Conservation (phyloP, 2,888 invertebrate genomes). For the Cacoxenus indagator region DNA sequence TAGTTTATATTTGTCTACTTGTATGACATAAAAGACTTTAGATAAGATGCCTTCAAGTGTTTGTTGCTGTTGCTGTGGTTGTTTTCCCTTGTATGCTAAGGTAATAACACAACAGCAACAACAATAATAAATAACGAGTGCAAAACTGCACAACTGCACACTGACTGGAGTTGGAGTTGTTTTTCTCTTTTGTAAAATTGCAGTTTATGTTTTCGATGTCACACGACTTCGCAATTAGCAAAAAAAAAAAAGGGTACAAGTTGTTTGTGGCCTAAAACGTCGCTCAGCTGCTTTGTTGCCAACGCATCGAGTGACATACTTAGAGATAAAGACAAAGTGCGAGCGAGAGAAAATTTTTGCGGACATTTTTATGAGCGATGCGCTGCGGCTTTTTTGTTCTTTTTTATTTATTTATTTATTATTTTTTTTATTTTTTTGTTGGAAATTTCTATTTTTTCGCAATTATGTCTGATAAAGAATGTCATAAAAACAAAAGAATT, state of each 20-base stretch:
- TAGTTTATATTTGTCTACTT: slow-evolving; percentile 1
- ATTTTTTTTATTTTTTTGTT: neutral
- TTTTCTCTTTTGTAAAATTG: too few relatives aligned
- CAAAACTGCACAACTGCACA: neutral
- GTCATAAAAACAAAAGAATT: neutral
- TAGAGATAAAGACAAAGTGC: too few relatives aligned
- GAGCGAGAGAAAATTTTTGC: too few relatives aligned
- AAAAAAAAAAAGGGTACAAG: neutral
- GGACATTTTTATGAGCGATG: too few relatives aligned
- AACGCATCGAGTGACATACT: neutral
- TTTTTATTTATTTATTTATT: too few relatives aligned
- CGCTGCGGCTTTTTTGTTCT: too few relatives aligned
- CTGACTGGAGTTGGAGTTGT: too few relatives aligned
- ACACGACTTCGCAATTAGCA: neutral
- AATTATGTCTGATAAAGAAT: neutral
- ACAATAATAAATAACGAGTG: neutral
- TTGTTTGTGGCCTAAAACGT: neutral
- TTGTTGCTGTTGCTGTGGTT: neutral
- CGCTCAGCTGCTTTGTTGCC: neutral
- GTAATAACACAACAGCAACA: neutral
- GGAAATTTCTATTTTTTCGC: neutral
- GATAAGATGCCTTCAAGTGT: neutral
- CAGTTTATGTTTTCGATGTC: too few relatives aligned
- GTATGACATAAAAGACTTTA: neutral
- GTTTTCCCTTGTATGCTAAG: neutral